These are phyloP conservation scores for Drosophila peninsularis DNA, from an alignment of 2,888 invertebrate genomes.

Conservation along the genomic window DNA sequence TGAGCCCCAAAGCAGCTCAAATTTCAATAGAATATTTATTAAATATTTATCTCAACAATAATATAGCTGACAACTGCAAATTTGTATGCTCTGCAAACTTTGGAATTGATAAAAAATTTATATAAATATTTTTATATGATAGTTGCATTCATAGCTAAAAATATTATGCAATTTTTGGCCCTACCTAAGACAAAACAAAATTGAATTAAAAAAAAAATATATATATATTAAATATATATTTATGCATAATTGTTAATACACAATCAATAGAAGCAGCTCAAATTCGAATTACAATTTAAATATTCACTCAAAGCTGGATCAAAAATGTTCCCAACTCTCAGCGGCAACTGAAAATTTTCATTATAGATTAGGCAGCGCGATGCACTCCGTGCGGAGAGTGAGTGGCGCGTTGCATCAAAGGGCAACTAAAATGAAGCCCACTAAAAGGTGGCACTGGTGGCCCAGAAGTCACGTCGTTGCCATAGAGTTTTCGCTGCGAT, in stretches of 20 bases:
- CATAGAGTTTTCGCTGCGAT: slow-evolving; percentile 28
- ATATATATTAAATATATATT: no score
- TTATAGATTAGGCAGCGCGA: slow-evolving; percentile 27
- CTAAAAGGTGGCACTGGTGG: slow-evolving; percentile 44
- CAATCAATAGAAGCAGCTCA: neutral
- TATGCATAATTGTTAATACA: neutral
- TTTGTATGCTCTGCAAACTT: neutral
- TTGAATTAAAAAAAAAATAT: neutral
- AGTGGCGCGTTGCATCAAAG: slow-evolving; percentile 36
- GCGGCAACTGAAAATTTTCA: neutral
- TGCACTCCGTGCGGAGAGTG: slow-evolving; percentile 30
- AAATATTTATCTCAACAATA: neutral
- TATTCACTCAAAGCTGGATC: neutral
- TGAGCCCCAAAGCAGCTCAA: neutral
- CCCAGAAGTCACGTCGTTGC: slow-evolving; percentile 59
- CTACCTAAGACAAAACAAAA: neutral
- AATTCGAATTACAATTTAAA: slow-evolving; percentile 1
- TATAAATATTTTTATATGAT: neutral
- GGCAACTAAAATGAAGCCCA: slow-evolving; percentile 68
- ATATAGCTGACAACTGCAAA: neutral
- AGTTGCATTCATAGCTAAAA: no score
- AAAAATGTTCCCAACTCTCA: neutral
- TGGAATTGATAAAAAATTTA: neutral
- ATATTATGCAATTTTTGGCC: neutral
- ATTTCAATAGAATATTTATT: neutral